phyloP scores from a whole-genome alignment of 1,140 invertebrate species.

The Coenobita brevimanus region DNA sequence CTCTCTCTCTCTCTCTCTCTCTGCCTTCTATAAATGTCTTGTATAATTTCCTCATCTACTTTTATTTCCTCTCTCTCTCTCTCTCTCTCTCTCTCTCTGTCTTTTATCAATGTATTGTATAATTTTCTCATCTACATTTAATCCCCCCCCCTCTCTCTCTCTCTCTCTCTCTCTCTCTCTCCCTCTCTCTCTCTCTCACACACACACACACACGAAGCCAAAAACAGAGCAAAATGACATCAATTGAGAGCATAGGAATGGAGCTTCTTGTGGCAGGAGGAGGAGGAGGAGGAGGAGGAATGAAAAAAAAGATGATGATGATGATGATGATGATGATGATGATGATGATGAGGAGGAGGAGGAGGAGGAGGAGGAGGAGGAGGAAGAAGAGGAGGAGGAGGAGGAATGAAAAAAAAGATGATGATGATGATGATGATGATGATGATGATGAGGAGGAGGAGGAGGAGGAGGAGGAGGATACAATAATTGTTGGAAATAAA shows the following conservation, averaged over 20 bases:
- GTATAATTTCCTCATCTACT: background rate
- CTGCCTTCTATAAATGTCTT: background rate
- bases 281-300: background rate
- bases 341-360: too few species aligned
- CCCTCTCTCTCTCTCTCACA: conserved; percentile 25
- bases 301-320: too few species aligned
- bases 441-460: too few species aligned
- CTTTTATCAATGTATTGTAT: background rate
- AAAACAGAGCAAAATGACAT: background rate
- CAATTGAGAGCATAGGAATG: background rate
- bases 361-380: too few species aligned
- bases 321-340: too few species aligned
- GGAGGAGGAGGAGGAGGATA: too few species aligned
- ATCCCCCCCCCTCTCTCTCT: conserved; percentile 5
- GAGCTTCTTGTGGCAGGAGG: background rate
- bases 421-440: too few species aligned
- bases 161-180: conserved; percentile 28
- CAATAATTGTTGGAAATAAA: too few species aligned
- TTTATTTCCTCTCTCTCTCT: background rate
- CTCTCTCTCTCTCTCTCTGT: background rate
- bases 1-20: background rate
- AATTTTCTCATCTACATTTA: too few species aligned
- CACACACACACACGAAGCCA: background rate
- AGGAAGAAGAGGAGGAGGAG: too few species aligned
- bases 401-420: too few species aligned